Conservation (phyloP, 2,113 vertebrate genomes). For the Pedetes capensis region DNA sequence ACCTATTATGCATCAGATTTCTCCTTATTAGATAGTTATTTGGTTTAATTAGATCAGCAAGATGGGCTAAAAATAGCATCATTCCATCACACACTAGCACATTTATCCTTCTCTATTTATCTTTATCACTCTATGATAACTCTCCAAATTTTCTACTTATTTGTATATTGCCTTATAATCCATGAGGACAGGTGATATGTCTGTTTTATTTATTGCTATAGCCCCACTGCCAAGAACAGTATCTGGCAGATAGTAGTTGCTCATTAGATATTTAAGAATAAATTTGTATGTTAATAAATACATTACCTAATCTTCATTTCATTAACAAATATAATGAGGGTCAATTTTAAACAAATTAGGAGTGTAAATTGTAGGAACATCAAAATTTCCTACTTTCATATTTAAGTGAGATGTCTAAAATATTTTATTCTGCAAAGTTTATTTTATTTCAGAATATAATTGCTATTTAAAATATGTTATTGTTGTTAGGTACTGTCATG, state of each 20-base stretch:
- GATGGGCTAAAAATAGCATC: not conserved
- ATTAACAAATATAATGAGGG: not conserved
- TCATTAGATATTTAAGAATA: not conserved
- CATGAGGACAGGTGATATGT: not conserved
- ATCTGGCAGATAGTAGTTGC: not conserved
- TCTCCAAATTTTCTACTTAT: not conserved
- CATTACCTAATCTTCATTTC: not conserved
- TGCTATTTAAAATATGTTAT: not conserved
- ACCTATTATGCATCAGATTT: not conserved
- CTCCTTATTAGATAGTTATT: not conserved
- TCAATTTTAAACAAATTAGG: not conserved
- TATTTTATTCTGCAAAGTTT: not conserved
- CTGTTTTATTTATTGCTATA: not conserved
- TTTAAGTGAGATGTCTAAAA: not conserved
- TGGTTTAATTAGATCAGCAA: not conserved
- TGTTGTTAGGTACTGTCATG: too few relatives aligned
- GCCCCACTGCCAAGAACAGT: not conserved
- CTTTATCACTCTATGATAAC: not conserved
- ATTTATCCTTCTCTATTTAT: not conserved
- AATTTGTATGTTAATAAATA: not conserved
- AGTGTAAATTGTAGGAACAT: not conserved
- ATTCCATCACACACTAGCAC: not conserved
- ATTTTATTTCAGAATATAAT: not conserved
- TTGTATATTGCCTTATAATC: not conserved
- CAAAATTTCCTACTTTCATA: not conserved